A percentile compares a stretch with the other conserved stretches of the same genome.
Conservation (phyloP, 2,113 vertebrate genomes). For the Burhinus bistriatus region DNA sequence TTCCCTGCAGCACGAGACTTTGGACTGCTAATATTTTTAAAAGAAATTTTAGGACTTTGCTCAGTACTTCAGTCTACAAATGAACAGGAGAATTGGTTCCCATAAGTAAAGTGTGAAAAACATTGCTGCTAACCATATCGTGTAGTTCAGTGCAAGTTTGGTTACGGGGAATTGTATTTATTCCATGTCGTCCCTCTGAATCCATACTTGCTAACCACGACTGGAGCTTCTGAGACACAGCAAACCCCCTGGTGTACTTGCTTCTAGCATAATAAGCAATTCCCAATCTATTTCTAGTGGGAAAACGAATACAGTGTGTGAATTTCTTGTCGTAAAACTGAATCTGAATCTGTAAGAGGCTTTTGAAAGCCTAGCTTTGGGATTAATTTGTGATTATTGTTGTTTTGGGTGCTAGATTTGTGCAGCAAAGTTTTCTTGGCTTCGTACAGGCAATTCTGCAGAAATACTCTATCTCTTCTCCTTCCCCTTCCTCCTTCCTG, state of each 20-base stretch:
- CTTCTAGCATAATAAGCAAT: background rate
- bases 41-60: background rate
- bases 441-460: background rate
- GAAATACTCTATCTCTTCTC: background rate
- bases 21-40: background rate
- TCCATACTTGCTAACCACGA: background rate
- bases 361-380: background rate
- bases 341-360: background rate
- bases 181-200: background rate
- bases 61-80: background rate
- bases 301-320: background rate
- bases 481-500: background rate
- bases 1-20: background rate
- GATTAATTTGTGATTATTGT: background rate
- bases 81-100: background rate
- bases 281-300: background rate
- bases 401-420: background rate
- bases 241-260: background rate
- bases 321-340: background rate
- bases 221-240: background rate
- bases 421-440: background rate
- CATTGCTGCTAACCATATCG: fast-evolving
- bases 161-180: background rate
- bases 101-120: background rate
- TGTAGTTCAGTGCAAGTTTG: background rate